A percentile compares a stretch with the other conserved stretches of the same genome.
phyloP scores from a whole-genome alignment of 35 echinoderm and acorn worm genomes.

The Acanthaster planci region DNA sequence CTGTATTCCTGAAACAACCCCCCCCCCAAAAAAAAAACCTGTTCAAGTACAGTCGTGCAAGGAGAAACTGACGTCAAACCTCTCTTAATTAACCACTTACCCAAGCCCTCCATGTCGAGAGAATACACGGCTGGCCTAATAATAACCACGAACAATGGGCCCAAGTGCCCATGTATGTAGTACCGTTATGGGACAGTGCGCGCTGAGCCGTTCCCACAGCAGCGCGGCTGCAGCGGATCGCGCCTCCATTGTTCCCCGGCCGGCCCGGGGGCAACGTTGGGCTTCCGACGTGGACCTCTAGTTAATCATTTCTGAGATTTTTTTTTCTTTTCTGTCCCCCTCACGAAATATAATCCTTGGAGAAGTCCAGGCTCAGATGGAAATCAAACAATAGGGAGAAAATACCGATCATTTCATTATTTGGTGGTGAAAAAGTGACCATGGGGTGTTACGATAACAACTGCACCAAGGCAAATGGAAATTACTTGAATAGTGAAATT shows the following conservation, averaged over 20 bases:
- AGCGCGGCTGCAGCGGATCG: background rate
- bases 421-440: background rate
- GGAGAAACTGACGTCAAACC: background rate
- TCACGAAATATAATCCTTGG: too few species aligned
- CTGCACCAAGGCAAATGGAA: background rate
- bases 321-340: too few species aligned
- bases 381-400: background rate
- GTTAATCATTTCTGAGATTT: slow-evolving; percentile 20
- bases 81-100: slow-evolving; percentile 11
- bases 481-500: too few species aligned
- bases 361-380: background rate
- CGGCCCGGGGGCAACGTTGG: background rate
- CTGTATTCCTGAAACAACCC: too few species aligned
- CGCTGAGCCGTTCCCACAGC: background rate
- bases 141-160: background rate
- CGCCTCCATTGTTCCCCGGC: background rate
- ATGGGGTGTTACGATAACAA: background rate
- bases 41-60: background rate
- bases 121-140: background rate
- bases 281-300: background rate
- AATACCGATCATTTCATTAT: slow-evolving; percentile 1
- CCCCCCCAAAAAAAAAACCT: background rate
- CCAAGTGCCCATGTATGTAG: background rate
- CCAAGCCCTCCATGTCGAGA: background rate
- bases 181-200: background rate